Conservation (phyloP, 2,113 vertebrate species). For the Paradisaea rubra region DNA sequence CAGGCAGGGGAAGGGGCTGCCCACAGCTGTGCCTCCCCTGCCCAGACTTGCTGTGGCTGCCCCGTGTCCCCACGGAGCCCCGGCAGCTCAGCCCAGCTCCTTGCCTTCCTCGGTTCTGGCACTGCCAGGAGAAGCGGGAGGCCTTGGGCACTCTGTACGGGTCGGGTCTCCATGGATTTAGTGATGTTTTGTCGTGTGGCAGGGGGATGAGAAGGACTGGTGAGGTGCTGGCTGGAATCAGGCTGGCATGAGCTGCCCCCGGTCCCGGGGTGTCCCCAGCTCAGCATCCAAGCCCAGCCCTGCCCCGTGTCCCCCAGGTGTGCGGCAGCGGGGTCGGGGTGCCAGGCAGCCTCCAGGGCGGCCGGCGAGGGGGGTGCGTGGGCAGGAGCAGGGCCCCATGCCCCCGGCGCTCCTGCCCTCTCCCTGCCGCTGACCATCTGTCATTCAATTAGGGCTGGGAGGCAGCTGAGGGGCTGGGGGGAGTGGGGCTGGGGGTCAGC, state of each 20-base stretch:
- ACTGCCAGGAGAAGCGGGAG: neutral
- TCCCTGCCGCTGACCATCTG: constrained; percentile 81
- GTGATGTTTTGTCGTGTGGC: accelerated
- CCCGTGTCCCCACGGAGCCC: accelerated
- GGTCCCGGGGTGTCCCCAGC: neutral
- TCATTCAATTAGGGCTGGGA: constrained; percentile 80
- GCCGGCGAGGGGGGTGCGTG: neutral
- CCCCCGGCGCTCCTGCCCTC: constrained; percentile 43
- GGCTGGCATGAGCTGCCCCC: neutral
- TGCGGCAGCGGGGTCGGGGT: accelerated
- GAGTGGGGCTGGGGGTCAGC: constrained; percentile 71
- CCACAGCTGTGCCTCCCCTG: neutral
- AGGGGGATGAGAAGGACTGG: neutral
- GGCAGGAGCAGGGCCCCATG: neutral
- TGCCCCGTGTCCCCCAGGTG: neutral
- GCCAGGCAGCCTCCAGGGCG: neutral
- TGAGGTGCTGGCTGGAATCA: no score
- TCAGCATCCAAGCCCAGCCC: neutral
- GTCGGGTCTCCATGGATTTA: accelerated
- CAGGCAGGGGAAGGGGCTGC: neutral
- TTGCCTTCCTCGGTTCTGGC: neutral
- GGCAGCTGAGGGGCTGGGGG: constrained; percentile 73
- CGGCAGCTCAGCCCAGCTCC: neutral
- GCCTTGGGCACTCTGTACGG: accelerated
- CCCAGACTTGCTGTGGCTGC: neutral